Evolutionary conservation across 2,113 vertebrate species (phyloP).

Genomic region (Nothobranchius kuhntae): DNA sequence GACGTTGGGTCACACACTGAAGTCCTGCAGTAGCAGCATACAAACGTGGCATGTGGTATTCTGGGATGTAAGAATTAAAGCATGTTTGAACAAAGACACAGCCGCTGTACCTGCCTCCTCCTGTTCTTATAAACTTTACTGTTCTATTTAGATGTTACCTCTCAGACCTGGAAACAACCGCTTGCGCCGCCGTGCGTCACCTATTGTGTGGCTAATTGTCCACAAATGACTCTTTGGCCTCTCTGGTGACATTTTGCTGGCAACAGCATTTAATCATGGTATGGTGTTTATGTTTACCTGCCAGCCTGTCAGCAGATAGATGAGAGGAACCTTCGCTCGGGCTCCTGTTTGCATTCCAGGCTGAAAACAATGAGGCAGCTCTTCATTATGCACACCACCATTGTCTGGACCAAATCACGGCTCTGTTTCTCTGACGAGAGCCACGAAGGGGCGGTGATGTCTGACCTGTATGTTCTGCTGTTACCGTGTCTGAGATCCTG

Average conservation of each 20-base stretch:
- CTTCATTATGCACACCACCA: conserved; percentile 27
- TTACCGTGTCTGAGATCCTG: conserved; percentile 15
- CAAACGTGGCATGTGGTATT: conserved; percentile 10
- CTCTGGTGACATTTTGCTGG: conserved; percentile 37
- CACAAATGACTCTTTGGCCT: conserved; percentile 28
- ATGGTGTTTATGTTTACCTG: conserved; percentile 68
- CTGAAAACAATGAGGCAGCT: conserved; percentile 35
- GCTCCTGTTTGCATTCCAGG: conserved; percentile 1
- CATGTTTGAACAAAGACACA: conserved; percentile 18
- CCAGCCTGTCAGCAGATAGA: conserved; percentile 52
- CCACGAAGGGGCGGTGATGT: background rate
- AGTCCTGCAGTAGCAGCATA: conserved; percentile 2
- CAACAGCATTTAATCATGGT: conserved; percentile 20
- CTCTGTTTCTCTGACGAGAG: conserved; percentile 5
- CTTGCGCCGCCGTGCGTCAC: conserved; percentile 71
- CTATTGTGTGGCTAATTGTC: conserved; percentile 74
- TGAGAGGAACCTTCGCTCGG: conserved; percentile 19
- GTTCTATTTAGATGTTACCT: conserved; percentile 27
- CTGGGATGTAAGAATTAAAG: conserved; percentile 55
- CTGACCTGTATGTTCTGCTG: background rate
- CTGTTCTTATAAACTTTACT: conserved; percentile 59
- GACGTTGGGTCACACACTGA: background rate
- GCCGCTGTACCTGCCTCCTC: conserved; percentile 26
- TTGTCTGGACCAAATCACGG: conserved; percentile 27
- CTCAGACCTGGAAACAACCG: conserved; percentile 53